Base-by-base conservation (phyloP, 2,113 vertebrate genomes). In the Brachypteracias leptosomus region DNA sequence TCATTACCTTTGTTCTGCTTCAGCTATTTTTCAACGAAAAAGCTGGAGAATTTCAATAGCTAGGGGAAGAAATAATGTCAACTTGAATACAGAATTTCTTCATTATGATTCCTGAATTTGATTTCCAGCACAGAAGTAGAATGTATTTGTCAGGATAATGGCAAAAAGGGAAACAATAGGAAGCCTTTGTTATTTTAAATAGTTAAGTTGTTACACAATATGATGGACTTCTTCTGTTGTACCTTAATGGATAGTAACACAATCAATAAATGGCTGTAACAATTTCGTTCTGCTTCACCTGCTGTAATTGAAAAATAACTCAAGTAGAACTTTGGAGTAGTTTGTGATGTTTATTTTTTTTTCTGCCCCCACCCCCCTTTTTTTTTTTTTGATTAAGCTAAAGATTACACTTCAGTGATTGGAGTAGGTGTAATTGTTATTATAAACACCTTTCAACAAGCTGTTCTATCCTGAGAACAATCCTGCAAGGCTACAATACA, bases 271-370 rank as follows among this genome's bases (percentile, higher is more conserved):
- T 98, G 98, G 98, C 98, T 98, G 98, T 98, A 99, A 98, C 98
- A 98, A 98, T 98, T 98, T 97, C 74, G 98, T 99, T 99, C 98
- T 98, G 98, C 98, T 98, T 98, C 98, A 97, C 98, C 98, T 98
- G 97, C 97, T 97, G 97, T 99, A 99, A 99, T 99, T 99, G 99
- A 99, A 99, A 99, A 99, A 98, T 98, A 98, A 98, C 97, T 98
- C 98, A 99, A 98, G 98, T 98, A 98, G 98, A 99, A 98, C 98
- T 98, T 98, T 97, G 96, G 96, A 96, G 92, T 95, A 97, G 84
- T 97, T 98, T 96, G 94, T 88, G 95, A 94, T 96, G 95, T 96
- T 91, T 96, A 86, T 95, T 94, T 96, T 93, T 46, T 92, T 95
- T 68, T 17, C 21, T 17, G 13, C 31, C 35, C 59, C 8, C 11